Base-by-base conservation (phyloP, 2,888 invertebrate species). In the Julus scandinavius region DNA sequence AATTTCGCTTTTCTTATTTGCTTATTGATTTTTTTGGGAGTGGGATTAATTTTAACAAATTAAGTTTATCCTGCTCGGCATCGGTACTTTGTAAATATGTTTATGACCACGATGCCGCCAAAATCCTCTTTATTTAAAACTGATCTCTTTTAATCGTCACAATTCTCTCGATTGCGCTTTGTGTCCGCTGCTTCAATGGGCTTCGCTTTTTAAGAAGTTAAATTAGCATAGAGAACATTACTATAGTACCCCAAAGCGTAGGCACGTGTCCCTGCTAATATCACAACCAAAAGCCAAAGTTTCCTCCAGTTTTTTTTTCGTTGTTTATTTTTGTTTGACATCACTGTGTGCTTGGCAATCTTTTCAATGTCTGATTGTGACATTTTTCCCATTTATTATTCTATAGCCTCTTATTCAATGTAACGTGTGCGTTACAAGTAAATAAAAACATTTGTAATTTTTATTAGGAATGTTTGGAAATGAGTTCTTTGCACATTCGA, bases 371-470 rank as follows among this genome's bases (percentile, higher is more conserved):
- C 63, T 63, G 63, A 63, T 63, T 63, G 63, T 63, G 63, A 6
- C 63, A 63, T 63, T 63, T 63, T 63, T 20, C 63, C 63, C 63
- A 63, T 2, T 63, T 63, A 63, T 63, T 20, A 63, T 63, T 58
- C 20, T 63, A 63, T 63, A 63, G 63, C 63, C 63, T 63, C n/a
- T 63, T 63, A 63, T 63, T 63, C 20, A 63, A 20, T 63, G 63
- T 63, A 63, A 63, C 63, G 63, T 63, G 63, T 63, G 63, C 63
- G 63, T 63, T 63, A 63, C 63, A 63, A 63, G 63, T 63, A 63
- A 63, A 63, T 63, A 63, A 63, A 63, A 63, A 63, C 63, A 63
- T 63, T 63, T 63, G 63, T 63, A 63, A 63, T 63, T 63, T 63
- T 63, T 63, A 63, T 20, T 63, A 20, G 63, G 63, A 63, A 63